phyloP scores from a whole-genome alignment of 2,797 vertebrate genomes.

The Erithacus rubecula region DNA sequence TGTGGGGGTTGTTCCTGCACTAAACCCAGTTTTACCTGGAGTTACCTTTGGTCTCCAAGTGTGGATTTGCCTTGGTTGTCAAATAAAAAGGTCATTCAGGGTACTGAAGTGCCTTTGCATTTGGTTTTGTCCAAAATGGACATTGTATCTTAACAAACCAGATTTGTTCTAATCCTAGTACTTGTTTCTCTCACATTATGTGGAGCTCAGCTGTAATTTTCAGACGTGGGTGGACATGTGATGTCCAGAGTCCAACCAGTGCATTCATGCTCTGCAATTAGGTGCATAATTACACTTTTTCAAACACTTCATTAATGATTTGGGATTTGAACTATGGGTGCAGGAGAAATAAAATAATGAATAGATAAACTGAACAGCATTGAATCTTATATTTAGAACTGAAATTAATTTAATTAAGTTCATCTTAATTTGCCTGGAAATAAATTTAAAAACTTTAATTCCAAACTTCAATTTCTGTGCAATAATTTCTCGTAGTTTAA shows the following conservation, averaged over 20 bases:
- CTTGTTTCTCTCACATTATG: fast-evolving
- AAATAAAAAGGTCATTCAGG: background rate
- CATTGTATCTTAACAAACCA: background rate
- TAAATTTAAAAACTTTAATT: background rate
- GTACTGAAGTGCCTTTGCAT: background rate
- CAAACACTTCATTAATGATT: background rate
- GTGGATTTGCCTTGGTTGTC: background rate
- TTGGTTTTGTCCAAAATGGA: background rate
- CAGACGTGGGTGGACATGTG: background rate
- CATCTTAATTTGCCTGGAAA: background rate
- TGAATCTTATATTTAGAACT: background rate
- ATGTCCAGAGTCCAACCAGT: background rate
- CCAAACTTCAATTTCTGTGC: background rate
- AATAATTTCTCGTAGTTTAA: background rate
- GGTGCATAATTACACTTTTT: background rate
- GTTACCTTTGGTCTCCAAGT: background rate
- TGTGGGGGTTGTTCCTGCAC: background rate
- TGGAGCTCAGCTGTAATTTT: background rate
- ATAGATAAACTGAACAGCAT: background rate
- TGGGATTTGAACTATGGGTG: background rate
- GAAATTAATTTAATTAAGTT: background rate
- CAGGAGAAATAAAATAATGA: background rate
- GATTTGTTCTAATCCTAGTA: background rate
- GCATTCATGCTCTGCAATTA: background rate
- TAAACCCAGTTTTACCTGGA: background rate